These are phyloP conservation scores for Endotricha flammealis DNA, from an alignment of 2,888 invertebrate species.

Conservation along the genomic window DNA sequence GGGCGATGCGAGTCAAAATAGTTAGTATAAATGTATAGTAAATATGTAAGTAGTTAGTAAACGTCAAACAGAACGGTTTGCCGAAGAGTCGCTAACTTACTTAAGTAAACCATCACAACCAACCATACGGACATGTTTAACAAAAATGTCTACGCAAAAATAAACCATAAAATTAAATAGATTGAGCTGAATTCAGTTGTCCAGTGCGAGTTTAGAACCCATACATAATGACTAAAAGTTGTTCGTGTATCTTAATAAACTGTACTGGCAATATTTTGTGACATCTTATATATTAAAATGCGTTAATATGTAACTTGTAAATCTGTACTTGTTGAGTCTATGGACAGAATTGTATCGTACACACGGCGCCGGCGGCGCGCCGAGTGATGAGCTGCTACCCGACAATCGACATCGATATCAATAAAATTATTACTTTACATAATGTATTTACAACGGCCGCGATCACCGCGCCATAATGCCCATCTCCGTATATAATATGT, in stretches of 20 bases:
- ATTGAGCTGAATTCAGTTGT: conserved; percentile 60
- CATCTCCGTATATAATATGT: conserved; percentile 75
- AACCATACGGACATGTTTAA: conserved; percentile 75
- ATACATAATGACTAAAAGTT: conserved; percentile 57
- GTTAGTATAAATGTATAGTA: conserved; percentile 58
- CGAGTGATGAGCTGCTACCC: conserved; percentile 34
- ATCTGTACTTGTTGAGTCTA: conserved; percentile 65
- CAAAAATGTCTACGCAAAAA: conserved; percentile 56
- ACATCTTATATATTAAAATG: conserved; percentile 64
- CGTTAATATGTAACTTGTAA: conserved; percentile 63
- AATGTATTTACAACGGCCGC: conserved; percentile 72
- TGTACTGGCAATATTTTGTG: conserved; percentile 73
- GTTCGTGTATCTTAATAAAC: conserved; percentile 52
- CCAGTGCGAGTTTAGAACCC: conserved; percentile 66
- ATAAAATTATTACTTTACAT: conserved; percentile 74
- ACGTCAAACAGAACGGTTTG: conserved; percentile 56
- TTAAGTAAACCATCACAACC: conserved; percentile 78
- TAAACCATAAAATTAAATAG: conserved; percentile 54
- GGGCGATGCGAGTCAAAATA: conserved; percentile 33
- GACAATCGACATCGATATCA: conserved; percentile 51
- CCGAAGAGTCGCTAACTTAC: conserved; percentile 71
- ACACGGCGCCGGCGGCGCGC: conserved; percentile 33
- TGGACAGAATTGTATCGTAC: conserved; percentile 69
- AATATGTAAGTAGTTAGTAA: conserved; percentile 42
- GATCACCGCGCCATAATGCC: conserved; percentile 70